Base-by-base conservation (phyloP, 2,113 vertebrate species). In the Prunella himalayana region DNA sequence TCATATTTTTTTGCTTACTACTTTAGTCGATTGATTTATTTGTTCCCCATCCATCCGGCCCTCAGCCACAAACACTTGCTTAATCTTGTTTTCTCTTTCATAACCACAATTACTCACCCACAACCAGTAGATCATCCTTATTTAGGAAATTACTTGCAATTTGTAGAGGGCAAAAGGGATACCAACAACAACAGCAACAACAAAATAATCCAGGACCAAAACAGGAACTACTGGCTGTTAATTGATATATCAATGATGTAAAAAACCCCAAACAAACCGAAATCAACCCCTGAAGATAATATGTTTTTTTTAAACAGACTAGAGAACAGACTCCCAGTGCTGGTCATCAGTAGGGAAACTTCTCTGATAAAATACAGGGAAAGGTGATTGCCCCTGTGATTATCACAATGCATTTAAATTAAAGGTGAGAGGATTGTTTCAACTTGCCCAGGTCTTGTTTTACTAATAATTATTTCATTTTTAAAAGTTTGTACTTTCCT, bases 91-190 rank as follows among this genome's bases (percentile, higher is more conserved):
- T 94, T 92, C 69, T 92, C 50, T 82, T 68, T 87, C 68, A 59
- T 88, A 93, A 94, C 81, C 84, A 70, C 87, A 95, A 81, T 95
- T 95, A 80, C 68, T 96, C 85, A 88, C 80, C 85, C 90, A 78
- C 79, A 93, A 92, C 85, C 65, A 85, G 90, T 77, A 87, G 81
- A 76, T 91, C 75, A 94, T 85, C 78, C 51, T 89, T 83, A 88
- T 88, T 95, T 96, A 96, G 76, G 82, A 95, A 93, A 96, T 90
- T 64, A 45, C 73, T 92, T 91, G 50, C 45, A 85, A 65, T 92
- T 92, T 88, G 59, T 45, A 90, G 78, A 84, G 35, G n/a, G 44
- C 16, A 70, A 92, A 91, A 88, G 44, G 54, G 28, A 83, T 77
- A 71, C 13, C 60, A 87, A 3, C 49, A 86, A 11, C 15, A 80